A percentile compares a stretch with the other conserved stretches of the same genome.
Evolutionary conservation across 2,797 vertebrate species (phyloP).

Genomic region (Heterohyrax brucei): DNA sequence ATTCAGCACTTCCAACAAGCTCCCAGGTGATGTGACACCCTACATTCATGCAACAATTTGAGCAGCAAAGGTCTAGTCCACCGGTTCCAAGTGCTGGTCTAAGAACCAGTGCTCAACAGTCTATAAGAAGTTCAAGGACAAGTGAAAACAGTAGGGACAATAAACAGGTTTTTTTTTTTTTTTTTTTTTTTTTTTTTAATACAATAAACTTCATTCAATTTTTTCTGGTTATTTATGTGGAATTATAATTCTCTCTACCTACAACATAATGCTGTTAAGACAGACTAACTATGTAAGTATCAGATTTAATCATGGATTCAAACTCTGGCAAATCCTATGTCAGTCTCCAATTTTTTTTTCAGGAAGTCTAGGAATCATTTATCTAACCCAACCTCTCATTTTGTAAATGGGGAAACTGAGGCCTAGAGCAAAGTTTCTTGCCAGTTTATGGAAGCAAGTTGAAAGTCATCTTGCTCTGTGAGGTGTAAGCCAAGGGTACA

Average conservation of each 20-base stretch:
- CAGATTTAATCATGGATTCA: background rate
- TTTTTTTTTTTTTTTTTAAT: background rate
- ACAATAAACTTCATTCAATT: background rate
- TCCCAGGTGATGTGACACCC: too few species aligned
- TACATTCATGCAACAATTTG: background rate
- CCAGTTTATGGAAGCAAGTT: background rate
- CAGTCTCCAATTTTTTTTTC: background rate
- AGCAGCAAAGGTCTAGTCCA: background rate
- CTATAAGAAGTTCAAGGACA: background rate
- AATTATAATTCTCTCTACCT: background rate
- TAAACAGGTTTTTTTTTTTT: background rate
- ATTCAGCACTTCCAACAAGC: too few species aligned
- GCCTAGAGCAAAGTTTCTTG: background rate
- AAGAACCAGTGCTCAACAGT: background rate
- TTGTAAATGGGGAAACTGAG: background rate
- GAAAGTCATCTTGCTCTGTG: background rate
- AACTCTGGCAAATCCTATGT: background rate
- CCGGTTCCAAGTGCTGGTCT: background rate
- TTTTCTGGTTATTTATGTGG: slow-evolving; percentile 13
- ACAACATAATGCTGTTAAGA: background rate
- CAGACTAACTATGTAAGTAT: background rate
- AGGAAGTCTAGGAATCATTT: background rate
- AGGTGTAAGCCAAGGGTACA: background rate
- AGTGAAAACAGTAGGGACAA: background rate
- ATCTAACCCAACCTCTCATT: background rate